Evolutionary conservation across 2,113 vertebrate species (phyloP), one percentile per base, ranked within the genome.

Genomic region (Nesoenas mayeri): DNA sequence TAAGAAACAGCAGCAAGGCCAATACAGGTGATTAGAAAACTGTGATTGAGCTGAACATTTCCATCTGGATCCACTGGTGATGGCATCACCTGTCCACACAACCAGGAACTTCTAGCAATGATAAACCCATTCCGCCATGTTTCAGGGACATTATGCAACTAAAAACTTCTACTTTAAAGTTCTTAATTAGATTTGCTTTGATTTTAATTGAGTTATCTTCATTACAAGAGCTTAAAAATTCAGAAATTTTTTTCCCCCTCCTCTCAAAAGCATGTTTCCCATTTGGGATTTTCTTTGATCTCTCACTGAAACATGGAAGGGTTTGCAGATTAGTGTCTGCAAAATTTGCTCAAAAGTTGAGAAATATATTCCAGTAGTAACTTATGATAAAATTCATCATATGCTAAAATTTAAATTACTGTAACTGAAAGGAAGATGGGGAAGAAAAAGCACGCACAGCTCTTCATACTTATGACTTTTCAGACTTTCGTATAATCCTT

Each of bases 281-380:
- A 92, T 92, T 91, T 91, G 90, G 92, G 88, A 97, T 95, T 95
- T 95, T 92, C 92, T 97, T 95, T 97, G 96, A 94, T 97, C 88
- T 97, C 70, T 92, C 38, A 73, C 32, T 62, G 66, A 92, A 95
- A 88, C 51, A 89, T 36, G 51, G 92, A 85, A 92, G 54, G 57
- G 66, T 42, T 88, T 87, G 64, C 62, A 81, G 83, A 95, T 90
- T 95, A 87, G 91, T 96, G 95, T 93, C 77, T 79, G 78, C 53
- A 92, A 95, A 87, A 82, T 85, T 75, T 91, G 87, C 48, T 95
- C 79, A 56, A 17, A 86, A 94, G 84, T 28, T 89, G 65, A 71
- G 81, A 91, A 87, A 44, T 62, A 42, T 54, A 81, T 89, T 94
- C 50, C 2, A 0, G 57, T 62, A 92, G 80, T 64, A 96, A 96